Percentiles rank a stretch among this genome's conserved stretches.
These are phyloP conservation scores for Ischnura elegans DNA, from an alignment of 2,888 invertebrate genomes.

Conservation along the genomic window DNA sequence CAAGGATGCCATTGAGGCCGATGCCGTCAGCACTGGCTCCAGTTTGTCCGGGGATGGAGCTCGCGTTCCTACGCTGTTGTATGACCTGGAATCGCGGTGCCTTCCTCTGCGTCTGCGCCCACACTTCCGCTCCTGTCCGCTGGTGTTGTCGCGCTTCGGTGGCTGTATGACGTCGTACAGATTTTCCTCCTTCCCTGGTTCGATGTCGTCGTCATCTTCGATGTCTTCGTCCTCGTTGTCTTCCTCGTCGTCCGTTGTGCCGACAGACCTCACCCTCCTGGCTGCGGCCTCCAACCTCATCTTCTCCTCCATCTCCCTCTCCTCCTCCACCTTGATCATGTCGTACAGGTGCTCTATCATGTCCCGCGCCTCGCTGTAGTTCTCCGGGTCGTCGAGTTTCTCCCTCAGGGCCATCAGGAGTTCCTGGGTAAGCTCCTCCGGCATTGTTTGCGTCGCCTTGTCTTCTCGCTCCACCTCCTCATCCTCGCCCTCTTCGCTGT, in stretches of 20 bases:
- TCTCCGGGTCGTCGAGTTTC: constrained; percentile 85
- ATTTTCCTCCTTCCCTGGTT: constrained; percentile 79
- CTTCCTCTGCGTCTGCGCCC: background rate
- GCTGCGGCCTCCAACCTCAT: constrained; percentile 55
- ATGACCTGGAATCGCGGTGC: background rate
- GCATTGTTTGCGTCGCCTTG: constrained; percentile 85
- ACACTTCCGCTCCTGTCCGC: background rate
- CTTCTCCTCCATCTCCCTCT: constrained; percentile 75
- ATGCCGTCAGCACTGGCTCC: constrained; percentile 79
- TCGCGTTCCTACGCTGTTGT: constrained; percentile 79
- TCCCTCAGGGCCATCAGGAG: constrained; percentile 84
- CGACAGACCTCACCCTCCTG: constrained; percentile 67
- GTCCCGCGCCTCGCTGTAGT: constrained; percentile 87
- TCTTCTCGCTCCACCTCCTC: constrained; percentile 77
- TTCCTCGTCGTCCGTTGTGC: constrained; percentile 42
- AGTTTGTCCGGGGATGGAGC: constrained; percentile 82
- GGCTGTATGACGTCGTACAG: constrained; percentile 83
- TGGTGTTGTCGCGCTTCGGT: constrained; percentile 69
- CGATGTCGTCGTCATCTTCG: constrained; percentile 75
- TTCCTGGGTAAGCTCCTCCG: constrained; percentile 87
- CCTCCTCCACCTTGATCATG: constrained; percentile 85
- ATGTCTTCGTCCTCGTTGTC: constrained; percentile 74
- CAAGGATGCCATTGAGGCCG: constrained; percentile 79
- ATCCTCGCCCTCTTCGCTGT: constrained; percentile 72
- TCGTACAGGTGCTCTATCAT: constrained; percentile 89